Evolutionary conservation across 2,113 vertebrate genomes (phyloP).

Genomic region (Oryzias woworae): DNA sequence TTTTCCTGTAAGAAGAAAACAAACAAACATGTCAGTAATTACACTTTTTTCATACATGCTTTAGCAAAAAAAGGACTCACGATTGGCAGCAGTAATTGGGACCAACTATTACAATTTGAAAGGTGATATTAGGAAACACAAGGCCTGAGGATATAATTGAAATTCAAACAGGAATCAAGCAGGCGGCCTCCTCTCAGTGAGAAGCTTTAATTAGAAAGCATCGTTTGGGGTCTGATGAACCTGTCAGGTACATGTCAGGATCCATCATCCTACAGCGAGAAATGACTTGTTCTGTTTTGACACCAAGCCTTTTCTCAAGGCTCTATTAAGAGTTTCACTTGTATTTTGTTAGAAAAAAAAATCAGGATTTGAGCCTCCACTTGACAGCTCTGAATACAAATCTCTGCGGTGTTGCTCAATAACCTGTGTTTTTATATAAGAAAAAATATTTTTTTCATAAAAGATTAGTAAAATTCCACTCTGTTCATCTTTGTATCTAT

Average conservation of each 20-base stretch:
- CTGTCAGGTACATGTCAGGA: background rate
- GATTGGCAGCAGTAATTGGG: slow-evolving; percentile 24
- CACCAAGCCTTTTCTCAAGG: background rate
- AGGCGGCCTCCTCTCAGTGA: slow-evolving; percentile 24
- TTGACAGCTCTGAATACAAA: no score
- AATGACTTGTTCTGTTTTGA: background rate
- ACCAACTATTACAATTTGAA: slow-evolving; percentile 19
- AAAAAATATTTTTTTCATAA: no score
- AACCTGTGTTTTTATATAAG: no score
- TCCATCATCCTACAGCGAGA: background rate
- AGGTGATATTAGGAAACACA: slow-evolving; percentile 27
- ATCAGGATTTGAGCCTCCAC: no score
- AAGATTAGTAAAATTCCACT: no score
- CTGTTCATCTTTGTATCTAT: no score
- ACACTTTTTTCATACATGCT: background rate
- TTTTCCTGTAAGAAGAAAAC: no score
- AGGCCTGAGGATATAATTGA: slow-evolving; percentile 39
- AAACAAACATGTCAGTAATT: background rate
- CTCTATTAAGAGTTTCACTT: no score
- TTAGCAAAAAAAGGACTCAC: slow-evolving; percentile 8
- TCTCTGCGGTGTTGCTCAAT: no score
- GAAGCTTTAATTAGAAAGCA: slow-evolving; percentile 49
- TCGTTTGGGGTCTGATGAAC: slow-evolving; percentile 4
- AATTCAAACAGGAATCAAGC: slow-evolving; percentile 35
- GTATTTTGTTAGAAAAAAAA: no score